These are phyloP conservation scores for Drosophila pallidifrons DNA, from an alignment of 1,140 invertebrate species.

Conservation along the genomic window DNA sequence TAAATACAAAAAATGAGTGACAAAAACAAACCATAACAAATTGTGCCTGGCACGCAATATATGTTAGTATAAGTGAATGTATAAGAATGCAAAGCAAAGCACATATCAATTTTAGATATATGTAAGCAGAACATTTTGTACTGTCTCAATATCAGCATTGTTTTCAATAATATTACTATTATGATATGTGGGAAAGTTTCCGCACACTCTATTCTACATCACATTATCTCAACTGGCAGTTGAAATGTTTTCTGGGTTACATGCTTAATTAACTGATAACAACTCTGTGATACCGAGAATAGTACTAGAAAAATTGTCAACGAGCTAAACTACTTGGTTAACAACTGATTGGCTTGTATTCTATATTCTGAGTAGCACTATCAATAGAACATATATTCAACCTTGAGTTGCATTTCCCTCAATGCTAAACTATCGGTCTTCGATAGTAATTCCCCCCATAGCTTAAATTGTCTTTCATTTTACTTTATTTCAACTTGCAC, in stretches of 20 bases:
- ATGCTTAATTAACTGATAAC: slow-evolving; percentile 51
- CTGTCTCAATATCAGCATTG: slow-evolving; percentile 43
- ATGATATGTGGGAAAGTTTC: slow-evolving; percentile 2
- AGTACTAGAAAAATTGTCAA: slow-evolving; percentile 15
- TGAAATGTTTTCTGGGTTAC: slow-evolving; percentile 31
- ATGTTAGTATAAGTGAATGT: neutral
- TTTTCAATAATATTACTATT: slow-evolving; percentile 23
- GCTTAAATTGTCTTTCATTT: slow-evolving; percentile 24
- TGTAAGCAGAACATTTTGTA: slow-evolving; percentile 7
- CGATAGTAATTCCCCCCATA: slow-evolving; percentile 3
- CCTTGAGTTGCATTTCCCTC: slow-evolving; percentile 14
- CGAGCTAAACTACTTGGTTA: slow-evolving; percentile 15
- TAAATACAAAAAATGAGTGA: slow-evolving; percentile 38
- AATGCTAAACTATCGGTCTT: slow-evolving; percentile 4
- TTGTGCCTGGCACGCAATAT: slow-evolving; percentile 55
- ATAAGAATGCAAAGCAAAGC: slow-evolving; percentile 10
- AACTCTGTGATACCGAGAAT: slow-evolving; percentile 4
- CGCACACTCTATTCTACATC: neutral
- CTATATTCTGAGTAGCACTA: neutral
- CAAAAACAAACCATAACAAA: slow-evolving; percentile 46
- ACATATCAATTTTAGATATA: slow-evolving; percentile 50
- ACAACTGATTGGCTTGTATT: slow-evolving; percentile 16
- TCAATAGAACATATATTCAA: slow-evolving; percentile 10
- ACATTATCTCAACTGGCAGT: slow-evolving; percentile 2
- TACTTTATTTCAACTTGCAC: slow-evolving; percentile 12